These are phyloP conservation scores for Spialia ferax DNA, from an alignment of 2,888 invertebrate species.

Conservation along the genomic window DNA sequence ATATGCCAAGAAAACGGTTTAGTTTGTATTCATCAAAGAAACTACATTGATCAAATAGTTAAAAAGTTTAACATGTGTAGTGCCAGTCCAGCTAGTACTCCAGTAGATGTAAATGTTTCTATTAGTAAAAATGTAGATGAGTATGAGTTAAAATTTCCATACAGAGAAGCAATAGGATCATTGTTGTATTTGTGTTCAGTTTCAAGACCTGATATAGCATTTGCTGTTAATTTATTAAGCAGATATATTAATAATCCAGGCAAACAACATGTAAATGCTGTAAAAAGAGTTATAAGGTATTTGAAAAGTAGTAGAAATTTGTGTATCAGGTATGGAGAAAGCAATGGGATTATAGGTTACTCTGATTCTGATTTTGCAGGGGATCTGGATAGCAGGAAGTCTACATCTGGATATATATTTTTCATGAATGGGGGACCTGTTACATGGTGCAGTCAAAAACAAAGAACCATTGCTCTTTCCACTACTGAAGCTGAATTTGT, in stretches of 20 bases:
- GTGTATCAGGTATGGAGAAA: slow-evolving; percentile 45
- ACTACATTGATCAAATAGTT: slow-evolving; percentile 47
- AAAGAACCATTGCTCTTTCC: slow-evolving; percentile 38
- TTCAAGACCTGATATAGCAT: not conserved
- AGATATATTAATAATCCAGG: not conserved
- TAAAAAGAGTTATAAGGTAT: slow-evolving; percentile 48
- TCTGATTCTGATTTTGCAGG: slow-evolving; percentile 43
- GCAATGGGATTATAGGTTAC: slow-evolving; percentile 28
- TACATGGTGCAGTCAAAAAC: slow-evolving; percentile 43
- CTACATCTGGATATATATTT: slow-evolving; percentile 43
- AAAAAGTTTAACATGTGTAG: slow-evolving; percentile 47
- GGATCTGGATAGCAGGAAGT: slow-evolving; percentile 42
- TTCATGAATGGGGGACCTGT: slow-evolving; percentile 41
- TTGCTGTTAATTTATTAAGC: not conserved
- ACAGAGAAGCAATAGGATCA: not conserved
- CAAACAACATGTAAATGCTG: slow-evolving; percentile 44
- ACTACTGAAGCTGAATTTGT: slow-evolving; percentile 38
- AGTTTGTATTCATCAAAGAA: slow-evolving; percentile 46
- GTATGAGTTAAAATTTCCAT: slow-evolving; percentile 1
- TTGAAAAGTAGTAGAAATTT: slow-evolving; percentile 45
- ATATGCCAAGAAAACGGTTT: slow-evolving; percentile 41
- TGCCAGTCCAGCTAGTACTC: not conserved
- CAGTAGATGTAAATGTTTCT: not conserved
- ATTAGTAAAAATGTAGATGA: slow-evolving; percentile 1
- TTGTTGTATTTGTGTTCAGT: slow-evolving; percentile 2